Percentiles rank a stretch among this genome's conserved stretches.
These are phyloP conservation scores for Malurus splendens DNA, from an alignment of 2,797 vertebrate species.

Conservation along the genomic window DNA sequence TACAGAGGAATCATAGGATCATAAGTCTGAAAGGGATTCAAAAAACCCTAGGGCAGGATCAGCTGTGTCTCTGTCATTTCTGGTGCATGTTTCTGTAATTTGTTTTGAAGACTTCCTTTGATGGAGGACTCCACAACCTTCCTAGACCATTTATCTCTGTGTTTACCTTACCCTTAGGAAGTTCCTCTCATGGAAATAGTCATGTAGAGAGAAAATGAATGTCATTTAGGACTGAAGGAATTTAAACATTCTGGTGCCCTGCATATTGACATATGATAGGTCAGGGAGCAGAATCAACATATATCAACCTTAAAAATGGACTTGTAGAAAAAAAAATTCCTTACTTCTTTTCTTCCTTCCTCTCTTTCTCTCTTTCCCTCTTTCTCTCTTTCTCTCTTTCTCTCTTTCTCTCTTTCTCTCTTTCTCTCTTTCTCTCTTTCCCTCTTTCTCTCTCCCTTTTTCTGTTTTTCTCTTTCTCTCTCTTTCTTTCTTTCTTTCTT, in stretches of 20 bases:
- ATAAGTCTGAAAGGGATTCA: not conserved
- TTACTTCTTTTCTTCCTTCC: no score
- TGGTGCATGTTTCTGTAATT: not conserved
- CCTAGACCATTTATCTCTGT: not conserved
- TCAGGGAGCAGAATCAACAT: not conserved
- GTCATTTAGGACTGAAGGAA: not conserved
- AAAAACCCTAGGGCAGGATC: not conserved
- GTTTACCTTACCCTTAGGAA: not conserved
- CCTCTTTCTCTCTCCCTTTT: accelerated
- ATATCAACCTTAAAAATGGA: not conserved
- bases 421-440: no score
- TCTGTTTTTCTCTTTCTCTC: not conserved
- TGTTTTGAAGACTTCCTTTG: constrained; percentile 1
- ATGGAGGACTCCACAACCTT: not conserved
- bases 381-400: no score
- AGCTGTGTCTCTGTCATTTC: not conserved
- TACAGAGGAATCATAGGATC: not conserved
- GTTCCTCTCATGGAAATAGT: not conserved
- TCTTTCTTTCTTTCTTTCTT: accelerated
- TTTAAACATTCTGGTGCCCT: not conserved
- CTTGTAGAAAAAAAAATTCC: not conserved
- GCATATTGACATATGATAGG: not conserved
- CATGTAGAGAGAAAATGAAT: not conserved
- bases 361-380: no score
- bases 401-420: no score